These are phyloP conservation scores for Chionis minor DNA, from an alignment of 2,113 vertebrate genomes.

Conservation along the genomic window DNA sequence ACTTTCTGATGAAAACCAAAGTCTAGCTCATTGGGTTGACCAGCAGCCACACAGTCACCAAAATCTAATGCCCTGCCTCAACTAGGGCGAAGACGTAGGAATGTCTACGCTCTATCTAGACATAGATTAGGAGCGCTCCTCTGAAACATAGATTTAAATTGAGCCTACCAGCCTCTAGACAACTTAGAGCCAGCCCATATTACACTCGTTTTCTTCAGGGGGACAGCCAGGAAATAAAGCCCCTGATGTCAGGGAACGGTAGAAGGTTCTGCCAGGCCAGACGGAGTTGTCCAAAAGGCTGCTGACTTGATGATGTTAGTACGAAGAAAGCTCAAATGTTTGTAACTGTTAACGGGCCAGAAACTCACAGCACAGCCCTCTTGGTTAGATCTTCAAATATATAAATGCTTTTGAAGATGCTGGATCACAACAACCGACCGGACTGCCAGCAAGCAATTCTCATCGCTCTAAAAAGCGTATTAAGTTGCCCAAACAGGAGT, in stretches of 20 bases:
- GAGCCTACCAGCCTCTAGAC: not conserved
- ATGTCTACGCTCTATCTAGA: fast-evolving
- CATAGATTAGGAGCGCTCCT: not conserved
- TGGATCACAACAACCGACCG: not conserved
- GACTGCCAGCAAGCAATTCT: not conserved
- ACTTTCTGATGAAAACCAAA: not conserved
- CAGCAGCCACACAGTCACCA: not conserved
- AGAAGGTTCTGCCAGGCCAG: not conserved
- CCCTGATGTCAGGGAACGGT: fast-evolving
- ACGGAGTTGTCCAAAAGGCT: not conserved
- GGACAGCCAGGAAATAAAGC: not conserved
- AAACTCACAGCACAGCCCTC: not conserved
- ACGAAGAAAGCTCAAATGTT: not conserved
- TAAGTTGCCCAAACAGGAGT: not conserved
- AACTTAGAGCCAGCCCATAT: not conserved
- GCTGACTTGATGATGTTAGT: not conserved
- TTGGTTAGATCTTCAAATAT: not conserved
- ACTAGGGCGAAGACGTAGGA: fast-evolving
- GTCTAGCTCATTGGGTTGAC: not conserved
- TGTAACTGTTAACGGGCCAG: not conserved
- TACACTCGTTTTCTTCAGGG: not conserved
- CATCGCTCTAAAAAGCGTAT: not conserved
- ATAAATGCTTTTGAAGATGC: not conserved
- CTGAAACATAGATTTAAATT: not conserved
- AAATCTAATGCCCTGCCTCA: not conserved